These are phyloP conservation scores for Pyrrhia umbra DNA, from an alignment of 2,888 invertebrate genomes.

Conservation along the genomic window DNA sequence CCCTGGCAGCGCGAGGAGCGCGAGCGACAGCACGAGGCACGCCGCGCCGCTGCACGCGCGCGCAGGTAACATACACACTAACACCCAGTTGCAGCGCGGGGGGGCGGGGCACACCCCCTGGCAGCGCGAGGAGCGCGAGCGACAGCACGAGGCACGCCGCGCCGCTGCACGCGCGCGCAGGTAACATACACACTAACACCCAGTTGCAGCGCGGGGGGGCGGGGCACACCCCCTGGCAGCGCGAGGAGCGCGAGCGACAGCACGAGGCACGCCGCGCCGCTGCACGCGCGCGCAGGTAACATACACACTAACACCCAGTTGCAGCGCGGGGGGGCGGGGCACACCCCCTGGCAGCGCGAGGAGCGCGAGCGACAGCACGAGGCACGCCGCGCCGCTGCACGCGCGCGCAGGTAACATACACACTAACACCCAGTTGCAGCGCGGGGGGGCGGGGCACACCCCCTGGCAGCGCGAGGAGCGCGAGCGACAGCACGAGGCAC, in stretches of 20 bases:
- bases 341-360: no score
- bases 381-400: no score
- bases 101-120: conserved; percentile 93
- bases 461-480: no score
- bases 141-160: conserved; percentile 86
- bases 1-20: conserved; percentile 98
- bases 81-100: conserved; percentile 68
- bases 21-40: conserved; percentile 91
- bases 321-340: no score
- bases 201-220: conserved; percentile 67
- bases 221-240: conserved; percentile 96
- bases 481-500: no score
- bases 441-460: no score
- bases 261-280: conserved; percentile 78
- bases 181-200: conserved; percentile 59
- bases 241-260: conserved; percentile 96
- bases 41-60: conserved; percentile 73
- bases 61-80: conserved; percentile 69
- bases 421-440: no score
- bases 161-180: conserved; percentile 74
- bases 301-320: no score
- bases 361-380: no score
- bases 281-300: conserved; percentile 75
- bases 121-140: conserved; percentile 98
- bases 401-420: no score